Evolutionary conservation across 1,140 invertebrate species (phyloP).

Genomic region (Myzus persicae): DNA sequence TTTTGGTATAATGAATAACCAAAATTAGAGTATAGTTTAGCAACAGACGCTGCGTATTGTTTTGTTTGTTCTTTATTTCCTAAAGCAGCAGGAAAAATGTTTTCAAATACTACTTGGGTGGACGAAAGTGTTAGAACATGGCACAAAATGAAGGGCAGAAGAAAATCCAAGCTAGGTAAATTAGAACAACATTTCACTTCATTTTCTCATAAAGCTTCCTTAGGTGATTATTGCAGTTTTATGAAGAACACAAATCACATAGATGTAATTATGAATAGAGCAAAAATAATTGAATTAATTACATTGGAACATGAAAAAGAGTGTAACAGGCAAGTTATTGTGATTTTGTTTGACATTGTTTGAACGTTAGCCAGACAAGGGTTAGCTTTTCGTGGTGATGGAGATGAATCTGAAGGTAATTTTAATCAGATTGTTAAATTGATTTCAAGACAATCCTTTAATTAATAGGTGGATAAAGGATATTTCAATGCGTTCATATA

Average conservation of each 20-base stretch:
- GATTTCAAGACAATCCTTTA: no score
- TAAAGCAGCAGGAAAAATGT: background rate
- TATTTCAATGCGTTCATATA: no score
- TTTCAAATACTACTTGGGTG: background rate
- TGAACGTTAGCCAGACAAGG: no score
- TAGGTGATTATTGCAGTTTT: background rate
- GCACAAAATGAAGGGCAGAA: background rate
- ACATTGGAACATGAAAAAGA: no score
- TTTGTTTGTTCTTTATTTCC: background rate
- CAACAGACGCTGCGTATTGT: background rate
- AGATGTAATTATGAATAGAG: background rate
- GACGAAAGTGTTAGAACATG: background rate
- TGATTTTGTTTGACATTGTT: no score
- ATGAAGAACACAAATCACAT: conserved; percentile 6
- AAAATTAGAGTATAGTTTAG: background rate
- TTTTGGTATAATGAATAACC: background rate
- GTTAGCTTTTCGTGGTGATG: no score
- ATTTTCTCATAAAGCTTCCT: background rate
- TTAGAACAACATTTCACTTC: conserved; percentile 15
- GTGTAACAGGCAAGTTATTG: no score
- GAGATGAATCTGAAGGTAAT: no score
- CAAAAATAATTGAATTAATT: no score
- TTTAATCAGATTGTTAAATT: no score
- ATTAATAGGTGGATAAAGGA: no score
- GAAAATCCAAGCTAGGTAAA: conserved; percentile 14